Evolutionary conservation across 2,888 invertebrate species (phyloP).

Genomic region (Hirtodrosophila duncani): DNA sequence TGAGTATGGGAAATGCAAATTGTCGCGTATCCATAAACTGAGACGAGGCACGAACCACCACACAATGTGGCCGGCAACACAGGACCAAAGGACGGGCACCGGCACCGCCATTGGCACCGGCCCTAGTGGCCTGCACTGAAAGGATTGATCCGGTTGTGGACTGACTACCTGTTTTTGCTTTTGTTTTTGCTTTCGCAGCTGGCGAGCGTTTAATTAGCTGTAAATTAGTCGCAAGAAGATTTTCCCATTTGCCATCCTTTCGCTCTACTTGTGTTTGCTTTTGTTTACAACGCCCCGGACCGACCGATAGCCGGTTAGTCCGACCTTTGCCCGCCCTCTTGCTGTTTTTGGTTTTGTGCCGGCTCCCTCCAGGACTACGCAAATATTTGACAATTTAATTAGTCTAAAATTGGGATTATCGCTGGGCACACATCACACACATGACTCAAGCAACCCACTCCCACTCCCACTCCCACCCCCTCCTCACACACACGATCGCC

Average conservation of each 20-base stretch:
- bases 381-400: conserved; percentile 78
- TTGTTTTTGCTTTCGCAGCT: conserved; percentile 29
- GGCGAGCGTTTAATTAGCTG: conserved; percentile 50
- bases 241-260: conserved; percentile 16
- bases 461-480: conserved; percentile 3
- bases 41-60: too few relatives aligned
- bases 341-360: too few relatives aligned
- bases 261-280: background rate
- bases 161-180: conserved; percentile 1
- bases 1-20: too few relatives aligned
- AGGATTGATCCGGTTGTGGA: conserved; percentile 8
- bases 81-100: too few relatives aligned
- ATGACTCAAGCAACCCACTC: conserved; percentile 14
- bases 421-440: conserved; percentile 17
- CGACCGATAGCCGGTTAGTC: background rate
- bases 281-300: background rate
- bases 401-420: conserved; percentile 74
- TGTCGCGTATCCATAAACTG: too few relatives aligned
- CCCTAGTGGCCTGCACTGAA: conserved; percentile 4
- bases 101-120: conserved; percentile 13
- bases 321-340: conserved; percentile 3
- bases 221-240: conserved; percentile 28
- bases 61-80: too few relatives aligned
- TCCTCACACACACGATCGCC: background rate
- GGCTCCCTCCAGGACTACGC: conserved; percentile 10